Conservation (phyloP, 1,140 invertebrate species). For the Drosophila pallidifrons region DNA sequence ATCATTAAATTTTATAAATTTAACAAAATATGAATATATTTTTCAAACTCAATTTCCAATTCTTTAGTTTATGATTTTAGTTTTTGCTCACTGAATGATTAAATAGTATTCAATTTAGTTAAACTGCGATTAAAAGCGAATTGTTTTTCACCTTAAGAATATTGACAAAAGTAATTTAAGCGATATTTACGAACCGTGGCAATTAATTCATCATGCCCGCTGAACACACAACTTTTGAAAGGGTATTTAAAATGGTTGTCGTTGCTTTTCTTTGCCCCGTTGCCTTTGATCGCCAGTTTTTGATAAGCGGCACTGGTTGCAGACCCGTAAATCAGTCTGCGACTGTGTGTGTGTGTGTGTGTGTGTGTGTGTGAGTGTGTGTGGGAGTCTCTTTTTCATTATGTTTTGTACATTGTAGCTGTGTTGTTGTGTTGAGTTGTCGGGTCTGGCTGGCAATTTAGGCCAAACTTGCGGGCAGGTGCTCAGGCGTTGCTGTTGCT, state of each 20-base stretch:
- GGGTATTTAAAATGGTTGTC: conserved; percentile 26
- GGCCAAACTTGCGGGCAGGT: conserved; percentile 54
- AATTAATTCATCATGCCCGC: no score
- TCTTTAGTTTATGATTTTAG: no score
- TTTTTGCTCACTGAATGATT: no score
- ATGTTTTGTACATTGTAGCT: conserved; percentile 49
- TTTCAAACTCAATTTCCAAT: no score
- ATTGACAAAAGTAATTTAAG: no score
- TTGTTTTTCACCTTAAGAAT: no score
- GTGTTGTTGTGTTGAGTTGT: conserved; percentile 20
- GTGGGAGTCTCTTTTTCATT: conserved; percentile 35
- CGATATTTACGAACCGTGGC: no score
- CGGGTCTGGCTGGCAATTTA: conserved; percentile 33
- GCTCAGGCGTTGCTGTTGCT: conserved; percentile 22
- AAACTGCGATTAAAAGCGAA: no score
- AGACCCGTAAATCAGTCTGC: conserved; percentile 42
- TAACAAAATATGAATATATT: no score
- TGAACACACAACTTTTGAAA: background rate
- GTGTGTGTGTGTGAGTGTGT: conserved; percentile 22
- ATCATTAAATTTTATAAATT: no score
- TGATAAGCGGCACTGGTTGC: conserved; percentile 47
- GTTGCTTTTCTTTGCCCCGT: conserved; percentile 29
- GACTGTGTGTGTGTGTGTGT: conserved; percentile 10
- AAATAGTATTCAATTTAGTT: no score
- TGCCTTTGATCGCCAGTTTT: conserved; percentile 40